Evolutionary conservation across 1,140 invertebrate species (phyloP).

Genomic region (Archivesica marissinica): DNA sequence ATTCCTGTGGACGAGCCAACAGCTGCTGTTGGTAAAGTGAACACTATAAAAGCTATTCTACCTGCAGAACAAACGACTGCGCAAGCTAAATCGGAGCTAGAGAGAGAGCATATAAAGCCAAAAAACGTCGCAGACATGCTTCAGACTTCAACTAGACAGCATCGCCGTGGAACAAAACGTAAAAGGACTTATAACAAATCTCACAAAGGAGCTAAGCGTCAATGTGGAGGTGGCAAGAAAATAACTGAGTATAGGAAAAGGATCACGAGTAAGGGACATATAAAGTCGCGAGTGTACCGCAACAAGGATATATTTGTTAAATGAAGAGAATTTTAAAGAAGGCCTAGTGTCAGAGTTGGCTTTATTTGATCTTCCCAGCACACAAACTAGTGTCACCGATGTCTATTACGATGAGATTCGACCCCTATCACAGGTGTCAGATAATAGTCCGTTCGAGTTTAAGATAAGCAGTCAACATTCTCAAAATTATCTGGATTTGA

Average conservation of each 20-base stretch:
- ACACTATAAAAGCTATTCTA: constrained; percentile 38
- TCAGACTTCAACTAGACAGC: background rate
- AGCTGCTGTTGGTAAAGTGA: background rate
- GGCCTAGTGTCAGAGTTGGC: constrained; percentile 36
- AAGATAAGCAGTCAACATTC: constrained; percentile 47
- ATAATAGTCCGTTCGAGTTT: constrained; percentile 58
- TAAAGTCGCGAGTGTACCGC: too few species aligned
- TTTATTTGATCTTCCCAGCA: constrained; percentile 51
- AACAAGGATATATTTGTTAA: constrained; percentile 13
- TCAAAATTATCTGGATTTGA: constrained; percentile 39
- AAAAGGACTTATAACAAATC: background rate
- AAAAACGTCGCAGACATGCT: background rate
- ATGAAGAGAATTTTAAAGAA: constrained; percentile 13
- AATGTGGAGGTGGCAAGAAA: background rate
- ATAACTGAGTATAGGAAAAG: background rate
- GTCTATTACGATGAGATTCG: constrained; percentile 56
- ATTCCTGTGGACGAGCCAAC: constrained; percentile 15
- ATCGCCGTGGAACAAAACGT: background rate
- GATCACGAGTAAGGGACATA: too few species aligned
- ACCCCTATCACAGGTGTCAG: constrained; percentile 54
- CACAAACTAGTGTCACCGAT: constrained; percentile 49
- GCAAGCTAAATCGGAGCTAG: constrained; percentile 48
- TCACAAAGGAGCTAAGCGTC: background rate
- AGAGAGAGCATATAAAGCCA: constrained; percentile 18
- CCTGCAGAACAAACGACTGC: constrained; percentile 58